phyloP scores from a whole-genome alignment of 2,888 invertebrate species.

The Heliothis peltigera region DNA sequence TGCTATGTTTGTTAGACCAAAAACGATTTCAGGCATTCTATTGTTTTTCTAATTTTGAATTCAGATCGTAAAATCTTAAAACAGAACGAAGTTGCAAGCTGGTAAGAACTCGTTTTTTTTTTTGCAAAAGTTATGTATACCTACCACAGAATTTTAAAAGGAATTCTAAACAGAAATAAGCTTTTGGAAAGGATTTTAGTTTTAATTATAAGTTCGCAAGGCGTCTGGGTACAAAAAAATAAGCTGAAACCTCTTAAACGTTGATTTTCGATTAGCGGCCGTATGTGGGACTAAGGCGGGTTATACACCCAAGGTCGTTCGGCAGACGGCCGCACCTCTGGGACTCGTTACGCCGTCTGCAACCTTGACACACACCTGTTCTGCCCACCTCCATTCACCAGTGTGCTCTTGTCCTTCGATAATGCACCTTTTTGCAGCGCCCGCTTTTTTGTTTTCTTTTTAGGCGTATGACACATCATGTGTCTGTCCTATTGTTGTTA shows the following conservation, averaged over 20 bases:
- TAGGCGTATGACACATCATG: slow-evolving; percentile 36
- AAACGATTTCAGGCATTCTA: slow-evolving; percentile 40
- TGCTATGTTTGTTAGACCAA: slow-evolving; percentile 45
- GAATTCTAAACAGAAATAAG: slow-evolving; percentile 24
- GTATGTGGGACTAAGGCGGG: slow-evolving; percentile 58
- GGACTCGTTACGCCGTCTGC: slow-evolving; percentile 68
- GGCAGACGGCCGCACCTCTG: slow-evolving; percentile 62
- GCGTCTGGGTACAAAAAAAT: slow-evolving; percentile 45
- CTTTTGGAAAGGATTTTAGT: slow-evolving; percentile 33
- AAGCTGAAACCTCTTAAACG: slow-evolving; percentile 40
- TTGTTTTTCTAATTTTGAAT: slow-evolving; percentile 27
- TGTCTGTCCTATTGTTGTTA: slow-evolving; percentile 44
- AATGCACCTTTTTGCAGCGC: slow-evolving; percentile 57
- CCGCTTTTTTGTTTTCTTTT: slow-evolving; percentile 21
- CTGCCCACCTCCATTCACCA: slow-evolving; percentile 59
- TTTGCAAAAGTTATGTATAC: slow-evolving; percentile 9
- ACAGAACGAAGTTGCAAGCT: neutral
- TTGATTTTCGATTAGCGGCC: slow-evolving; percentile 59
- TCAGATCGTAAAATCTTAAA: slow-evolving; percentile 8
- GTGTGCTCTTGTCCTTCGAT: slow-evolving; percentile 54
- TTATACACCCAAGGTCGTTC: slow-evolving; percentile 62
- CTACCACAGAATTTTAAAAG: slow-evolving; percentile 5
- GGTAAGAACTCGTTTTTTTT: neutral
- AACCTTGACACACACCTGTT: slow-evolving; percentile 75
- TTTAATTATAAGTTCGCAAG: slow-evolving; percentile 41